Percentiles rank a stretch among this genome's conserved stretches.
phyloP scores from a whole-genome alignment of 1,140 invertebrate genomes.

The Hyposmocoma kahamanoa region DNA sequence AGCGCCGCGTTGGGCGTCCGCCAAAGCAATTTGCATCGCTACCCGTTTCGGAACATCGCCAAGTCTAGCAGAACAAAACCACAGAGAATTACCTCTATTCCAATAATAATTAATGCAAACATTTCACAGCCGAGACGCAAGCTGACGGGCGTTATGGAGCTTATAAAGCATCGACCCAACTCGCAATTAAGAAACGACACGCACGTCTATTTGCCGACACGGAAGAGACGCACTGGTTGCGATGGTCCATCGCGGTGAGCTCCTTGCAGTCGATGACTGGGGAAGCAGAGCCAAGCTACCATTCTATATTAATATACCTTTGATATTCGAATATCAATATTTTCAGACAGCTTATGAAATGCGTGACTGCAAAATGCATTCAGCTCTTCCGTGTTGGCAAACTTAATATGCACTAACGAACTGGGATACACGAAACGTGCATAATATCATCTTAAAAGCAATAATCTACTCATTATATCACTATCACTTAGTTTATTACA shows the following conservation, averaged over 20 bases:
- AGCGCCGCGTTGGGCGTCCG: constrained; percentile 67
- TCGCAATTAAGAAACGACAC: constrained; percentile 70
- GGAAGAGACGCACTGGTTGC: constrained; percentile 66
- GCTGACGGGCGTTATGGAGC: constrained; percentile 63
- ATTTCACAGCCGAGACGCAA: constrained; percentile 63
- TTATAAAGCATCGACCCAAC: constrained; percentile 66
- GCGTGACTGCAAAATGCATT: constrained; percentile 32
- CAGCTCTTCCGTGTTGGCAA: constrained; percentile 56
- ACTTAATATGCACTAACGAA: constrained; percentile 37
- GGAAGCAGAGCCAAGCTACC: constrained; percentile 38
- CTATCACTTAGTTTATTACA: no score
- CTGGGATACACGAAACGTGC: constrained; percentile 22
- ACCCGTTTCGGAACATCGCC: constrained; percentile 72
- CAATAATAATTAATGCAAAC: constrained; percentile 74
- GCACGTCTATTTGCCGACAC: constrained; percentile 66
- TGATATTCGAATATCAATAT: constrained; percentile 68
- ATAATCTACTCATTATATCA: constrained; percentile 21
- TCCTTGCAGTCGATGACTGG: constrained; percentile 27
- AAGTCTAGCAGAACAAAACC: constrained; percentile 73
- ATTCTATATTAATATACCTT: constrained; percentile 66
- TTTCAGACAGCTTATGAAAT: constrained; percentile 57
- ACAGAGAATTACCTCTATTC: constrained; percentile 72
- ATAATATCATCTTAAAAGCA: constrained; percentile 18
- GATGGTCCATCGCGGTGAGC: constrained; percentile 53
- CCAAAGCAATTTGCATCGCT: constrained; percentile 73